phyloP scores from a whole-genome alignment of 2,113 vertebrate species.

The Salvelinus namaycush region DNA sequence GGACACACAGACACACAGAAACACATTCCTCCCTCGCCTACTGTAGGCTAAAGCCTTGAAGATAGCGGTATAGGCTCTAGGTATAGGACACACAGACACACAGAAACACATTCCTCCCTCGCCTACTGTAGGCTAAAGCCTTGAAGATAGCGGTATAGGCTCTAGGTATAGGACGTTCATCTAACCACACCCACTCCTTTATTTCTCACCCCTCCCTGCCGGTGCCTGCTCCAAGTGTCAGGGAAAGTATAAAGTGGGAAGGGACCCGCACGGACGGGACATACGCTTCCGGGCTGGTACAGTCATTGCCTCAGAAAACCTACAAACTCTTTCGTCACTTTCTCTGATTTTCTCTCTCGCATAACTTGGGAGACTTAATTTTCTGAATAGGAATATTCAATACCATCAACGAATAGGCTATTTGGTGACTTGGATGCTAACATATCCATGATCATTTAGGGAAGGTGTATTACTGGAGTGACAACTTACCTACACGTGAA shows the following conservation, averaged over 20 bases:
- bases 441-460: not conserved
- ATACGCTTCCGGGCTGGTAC: constrained; percentile 52
- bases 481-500: not conserved
- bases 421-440: not conserved
- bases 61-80: no score
- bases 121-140: no score
- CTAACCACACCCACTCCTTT: constrained; percentile 21
- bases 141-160: no score
- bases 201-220: constrained; percentile 34
- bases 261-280: constrained; percentile 62
- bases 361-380: not conserved
- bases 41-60: no score
- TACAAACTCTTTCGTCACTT: not conserved
- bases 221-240: constrained; percentile 59
- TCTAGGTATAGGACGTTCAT: constrained; percentile 7
- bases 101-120: no score
- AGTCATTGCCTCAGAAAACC: constrained; percentile 16
- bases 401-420: not conserved
- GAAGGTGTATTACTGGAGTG: not conserved
- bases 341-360: no score
- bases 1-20: constrained; percentile 2
- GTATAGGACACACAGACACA: constrained; percentile 1
- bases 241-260: constrained; percentile 70
- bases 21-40: no score
- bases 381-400: not conserved